Conservation (phyloP, 2,888 invertebrate species). For the Nephrotoma flavescens region DNA sequence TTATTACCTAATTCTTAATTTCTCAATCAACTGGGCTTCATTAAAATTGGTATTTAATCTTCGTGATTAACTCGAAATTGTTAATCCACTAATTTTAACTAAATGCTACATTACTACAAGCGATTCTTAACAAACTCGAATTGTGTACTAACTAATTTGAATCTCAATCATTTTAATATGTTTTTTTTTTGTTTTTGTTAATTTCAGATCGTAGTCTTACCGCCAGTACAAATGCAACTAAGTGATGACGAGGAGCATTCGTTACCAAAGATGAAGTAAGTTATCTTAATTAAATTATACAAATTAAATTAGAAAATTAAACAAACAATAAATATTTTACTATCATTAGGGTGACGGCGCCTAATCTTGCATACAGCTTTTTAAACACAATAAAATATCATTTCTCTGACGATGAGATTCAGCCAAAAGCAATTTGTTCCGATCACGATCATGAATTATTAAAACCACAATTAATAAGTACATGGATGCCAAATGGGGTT, state of each 20-base stretch:
- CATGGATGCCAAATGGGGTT: conserved; percentile 81
- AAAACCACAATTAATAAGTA: conserved; percentile 73
- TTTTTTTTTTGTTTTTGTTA: neutral
- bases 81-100: too few species aligned
- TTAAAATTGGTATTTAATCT: too few species aligned
- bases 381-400: conserved; percentile 31
- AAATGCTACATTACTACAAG: too few species aligned
- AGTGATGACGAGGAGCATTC: conserved; percentile 49
- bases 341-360: conserved; percentile 23
- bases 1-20: too few species aligned
- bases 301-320: neutral
- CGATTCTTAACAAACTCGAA: too few species aligned
- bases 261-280: conserved; percentile 29
- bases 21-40: too few species aligned
- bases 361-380: conserved; percentile 32
- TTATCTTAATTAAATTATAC: conserved; percentile 6
- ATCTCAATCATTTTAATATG: too few species aligned
- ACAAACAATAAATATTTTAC: neutral
- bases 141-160: too few species aligned
- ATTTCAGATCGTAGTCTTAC: conserved; percentile 65
- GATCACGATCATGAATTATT: conserved; percentile 78
- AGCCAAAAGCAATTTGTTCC: conserved; percentile 40
- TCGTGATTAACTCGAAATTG: too few species aligned
- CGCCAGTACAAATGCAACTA: conserved; percentile 75
- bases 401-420: conserved; percentile 32